A percentile compares a stretch with the other conserved stretches of the same genome.
phyloP scores from a whole-genome alignment of 2,797 vertebrate species.

The Danio kyathit region DNA sequence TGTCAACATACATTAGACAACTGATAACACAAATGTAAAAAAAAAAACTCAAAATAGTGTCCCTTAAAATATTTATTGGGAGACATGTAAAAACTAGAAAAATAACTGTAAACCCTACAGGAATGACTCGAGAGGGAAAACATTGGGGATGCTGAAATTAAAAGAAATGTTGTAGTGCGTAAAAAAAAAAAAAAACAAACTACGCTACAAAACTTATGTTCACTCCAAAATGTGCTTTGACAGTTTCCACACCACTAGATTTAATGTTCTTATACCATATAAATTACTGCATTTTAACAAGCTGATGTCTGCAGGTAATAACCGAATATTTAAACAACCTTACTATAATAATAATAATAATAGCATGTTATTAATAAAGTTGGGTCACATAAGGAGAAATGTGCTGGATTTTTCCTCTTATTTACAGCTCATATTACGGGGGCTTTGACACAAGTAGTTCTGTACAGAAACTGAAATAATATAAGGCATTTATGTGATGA shows the following conservation, averaged over 20 bases:
- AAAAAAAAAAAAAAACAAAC: conserved; percentile 57
- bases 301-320: conserved; percentile 25
- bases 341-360: conserved; percentile 15
- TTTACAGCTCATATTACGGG: conserved; percentile 44
- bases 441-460: conserved; percentile 21
- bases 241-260: conserved; percentile 55
- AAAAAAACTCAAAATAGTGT: conserved; percentile 46
- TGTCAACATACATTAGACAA: not conserved
- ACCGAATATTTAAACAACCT: conserved; percentile 16
- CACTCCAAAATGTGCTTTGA: conserved; percentile 49
- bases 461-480: conserved; percentile 38
- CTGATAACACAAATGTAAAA: not conserved
- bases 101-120: conserved; percentile 61
- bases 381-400: conserved; percentile 47
- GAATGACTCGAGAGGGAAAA: conserved; percentile 63
- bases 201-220: conserved; percentile 61
- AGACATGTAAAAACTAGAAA: conserved; percentile 75
- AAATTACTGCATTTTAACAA: conserved; percentile 59
- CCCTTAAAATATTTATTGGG: conserved; percentile 83
- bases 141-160: conserved; percentile 37
- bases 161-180: conserved; percentile 54
- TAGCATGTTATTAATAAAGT: conserved; percentile 35
- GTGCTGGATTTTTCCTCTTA: conserved; percentile 46
- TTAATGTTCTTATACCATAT: conserved; percentile 38
- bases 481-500: conserved; percentile 54